Conservation (phyloP, 2,797 vertebrate species). For the Etheostoma perlongum region DNA sequence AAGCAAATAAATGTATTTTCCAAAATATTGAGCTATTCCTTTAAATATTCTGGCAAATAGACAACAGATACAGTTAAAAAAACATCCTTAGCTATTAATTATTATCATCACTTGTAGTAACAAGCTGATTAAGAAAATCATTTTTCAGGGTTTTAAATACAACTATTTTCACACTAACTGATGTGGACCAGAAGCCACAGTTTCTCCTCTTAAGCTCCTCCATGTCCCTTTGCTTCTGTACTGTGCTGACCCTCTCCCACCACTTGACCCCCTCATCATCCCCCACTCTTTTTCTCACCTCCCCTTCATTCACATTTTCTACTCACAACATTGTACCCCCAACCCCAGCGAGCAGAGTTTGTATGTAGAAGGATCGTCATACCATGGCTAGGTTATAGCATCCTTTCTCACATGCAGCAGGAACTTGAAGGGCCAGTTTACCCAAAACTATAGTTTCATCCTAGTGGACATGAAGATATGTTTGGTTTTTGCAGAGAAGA, state of each 20-base stretch:
- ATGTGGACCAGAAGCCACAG: slow-evolving; percentile 56
- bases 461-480: background rate
- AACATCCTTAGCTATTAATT: background rate
- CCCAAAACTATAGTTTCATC: slow-evolving; percentile 5
- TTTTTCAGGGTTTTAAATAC: slow-evolving; percentile 7
- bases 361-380: background rate
- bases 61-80: background rate
- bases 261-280: slow-evolving; percentile 16
- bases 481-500: slow-evolving; percentile 27
- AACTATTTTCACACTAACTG: slow-evolving; percentile 19
- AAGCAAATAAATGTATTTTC: slow-evolving; percentile 16
- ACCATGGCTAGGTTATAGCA: background rate
- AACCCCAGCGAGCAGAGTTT: slow-evolving; percentile 27
- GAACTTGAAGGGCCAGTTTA: slow-evolving; percentile 35
- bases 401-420: slow-evolving; percentile 1
- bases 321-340: slow-evolving; percentile 2
- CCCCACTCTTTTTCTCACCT: slow-evolving; percentile 14
- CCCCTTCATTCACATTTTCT: slow-evolving; percentile 33
- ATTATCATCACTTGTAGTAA: background rate
- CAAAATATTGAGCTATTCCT: background rate
- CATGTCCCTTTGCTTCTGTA: slow-evolving; percentile 14
- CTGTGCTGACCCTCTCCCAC: slow-evolving; percentile 49
- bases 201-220: slow-evolving; percentile 32
- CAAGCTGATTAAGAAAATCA: background rate
- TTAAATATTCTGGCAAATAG: background rate